Evolutionary conservation across 2,888 invertebrate species (phyloP).

Genomic region (Heliconius hortense): DNA sequence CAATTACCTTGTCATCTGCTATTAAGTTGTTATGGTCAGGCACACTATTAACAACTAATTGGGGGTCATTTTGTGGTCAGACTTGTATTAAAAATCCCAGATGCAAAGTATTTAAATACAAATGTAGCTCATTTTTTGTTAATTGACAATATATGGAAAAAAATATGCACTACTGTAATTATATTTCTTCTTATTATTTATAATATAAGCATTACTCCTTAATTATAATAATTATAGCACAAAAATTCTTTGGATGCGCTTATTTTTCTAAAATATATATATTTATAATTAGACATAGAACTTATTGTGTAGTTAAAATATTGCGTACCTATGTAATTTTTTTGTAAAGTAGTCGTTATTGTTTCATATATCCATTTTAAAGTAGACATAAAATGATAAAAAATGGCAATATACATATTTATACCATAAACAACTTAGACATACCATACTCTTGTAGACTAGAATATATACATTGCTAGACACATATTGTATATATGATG

Average conservation of each 20-base stretch:
- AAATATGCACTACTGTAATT: not conserved
- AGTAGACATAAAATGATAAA: not conserved
- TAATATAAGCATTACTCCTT: not conserved
- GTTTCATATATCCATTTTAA: not conserved
- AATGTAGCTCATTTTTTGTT: not conserved
- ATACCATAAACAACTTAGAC: not conserved
- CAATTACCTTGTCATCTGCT: conserved; percentile 15
- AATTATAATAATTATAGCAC: not conserved
- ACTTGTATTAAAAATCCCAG: not conserved
- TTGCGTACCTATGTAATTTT: not conserved
- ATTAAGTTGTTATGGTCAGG: conserved; percentile 6
- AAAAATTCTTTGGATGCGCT: not conserved
- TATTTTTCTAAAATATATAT: not conserved
- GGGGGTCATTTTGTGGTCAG: not conserved
- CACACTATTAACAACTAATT: not conserved
- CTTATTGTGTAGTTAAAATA: not conserved
- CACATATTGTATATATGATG: not conserved
- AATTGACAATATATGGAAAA: not conserved
- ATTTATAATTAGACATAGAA: not conserved
- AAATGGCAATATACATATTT: not conserved
- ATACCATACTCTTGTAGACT: conserved; percentile 9
- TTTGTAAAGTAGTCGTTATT: not conserved
- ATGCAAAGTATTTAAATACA: not conserved
- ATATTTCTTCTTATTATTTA: not conserved
- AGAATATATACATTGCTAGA: not conserved